These are phyloP conservation scores for Leucoma salicis DNA, from an alignment of 2,888 invertebrate species.

Conservation along the genomic window DNA sequence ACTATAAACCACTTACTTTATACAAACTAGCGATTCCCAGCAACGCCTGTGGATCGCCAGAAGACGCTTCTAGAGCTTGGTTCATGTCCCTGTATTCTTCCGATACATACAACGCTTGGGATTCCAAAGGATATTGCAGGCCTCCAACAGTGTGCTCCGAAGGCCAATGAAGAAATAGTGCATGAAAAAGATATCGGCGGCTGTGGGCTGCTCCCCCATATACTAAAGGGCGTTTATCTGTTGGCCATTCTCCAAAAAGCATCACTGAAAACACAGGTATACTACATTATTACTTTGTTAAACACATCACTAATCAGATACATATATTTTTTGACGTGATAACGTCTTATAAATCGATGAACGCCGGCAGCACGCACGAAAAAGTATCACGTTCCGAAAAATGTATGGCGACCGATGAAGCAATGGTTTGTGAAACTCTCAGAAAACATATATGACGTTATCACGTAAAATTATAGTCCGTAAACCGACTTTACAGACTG, in stretches of 20 bases:
- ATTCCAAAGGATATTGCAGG: conserved; percentile 57
- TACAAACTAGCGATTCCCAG: conserved; percentile 56
- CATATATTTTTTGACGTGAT: too few species aligned
- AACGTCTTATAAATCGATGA: too few species aligned
- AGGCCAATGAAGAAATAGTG: conserved; percentile 53
- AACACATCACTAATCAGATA: too few species aligned
- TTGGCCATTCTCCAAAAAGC: conserved; percentile 49
- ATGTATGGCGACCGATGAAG: too few species aligned
- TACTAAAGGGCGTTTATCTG: conserved; percentile 42
- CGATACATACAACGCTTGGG: conserved; percentile 54
- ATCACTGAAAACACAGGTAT: conserved; percentile 57
- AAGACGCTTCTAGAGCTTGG: conserved; percentile 44
- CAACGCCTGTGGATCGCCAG: conserved; percentile 53
- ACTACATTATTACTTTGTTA: too few species aligned
- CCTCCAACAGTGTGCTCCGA: conserved; percentile 59
- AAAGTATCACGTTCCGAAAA: too few species aligned
- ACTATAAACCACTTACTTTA: conserved; percentile 49
- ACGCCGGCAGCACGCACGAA: too few species aligned
- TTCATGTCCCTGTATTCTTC: conserved; percentile 50
- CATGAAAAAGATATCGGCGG: conserved; percentile 62
- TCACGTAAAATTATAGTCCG: too few species aligned
- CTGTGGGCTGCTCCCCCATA: conserved; percentile 62
- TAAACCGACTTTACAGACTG: too few species aligned
- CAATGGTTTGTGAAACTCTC: too few species aligned
- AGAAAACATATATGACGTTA: too few species aligned